Percentiles rank a stretch among this genome's conserved stretches.
Evolutionary conservation across 2,113 vertebrate species (phyloP).

Genomic region (Circaetus cinerascens): DNA sequence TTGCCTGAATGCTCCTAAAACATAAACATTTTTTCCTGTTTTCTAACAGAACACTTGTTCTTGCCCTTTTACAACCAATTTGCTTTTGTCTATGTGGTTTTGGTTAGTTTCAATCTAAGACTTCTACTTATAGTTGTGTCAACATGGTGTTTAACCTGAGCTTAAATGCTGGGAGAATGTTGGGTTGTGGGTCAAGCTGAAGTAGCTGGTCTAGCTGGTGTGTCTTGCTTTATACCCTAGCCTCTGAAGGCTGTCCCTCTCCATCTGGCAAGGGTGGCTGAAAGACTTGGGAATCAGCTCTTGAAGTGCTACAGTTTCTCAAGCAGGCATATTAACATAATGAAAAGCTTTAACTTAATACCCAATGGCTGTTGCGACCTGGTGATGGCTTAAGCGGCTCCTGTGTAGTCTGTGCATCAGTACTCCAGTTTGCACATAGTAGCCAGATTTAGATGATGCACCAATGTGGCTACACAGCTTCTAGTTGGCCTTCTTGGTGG

Average conservation of each 20-base stretch:
- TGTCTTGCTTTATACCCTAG: not conserved
- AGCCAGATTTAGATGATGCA: not conserved
- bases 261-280: not conserved
- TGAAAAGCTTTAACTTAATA: not conserved
- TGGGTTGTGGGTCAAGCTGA: not conserved
- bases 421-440: not conserved
- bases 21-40: not conserved
- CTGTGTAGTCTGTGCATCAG: fast-evolving
- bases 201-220: not conserved
- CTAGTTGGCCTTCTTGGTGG: not conserved
- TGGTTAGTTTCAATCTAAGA: not conserved
- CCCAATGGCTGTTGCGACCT: fast-evolving
- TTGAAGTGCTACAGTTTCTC: not conserved
- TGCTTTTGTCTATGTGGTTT: not conserved
- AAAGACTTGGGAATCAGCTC: not conserved
- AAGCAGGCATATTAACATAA: not conserved
- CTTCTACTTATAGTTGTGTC: not conserved
- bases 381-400: not conserved
- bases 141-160: not conserved
- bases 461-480: not conserved
- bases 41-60: not conserved
- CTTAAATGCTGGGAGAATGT: not conserved
- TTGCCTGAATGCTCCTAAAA: not conserved
- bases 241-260: not conserved
- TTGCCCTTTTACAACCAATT: not conserved